Evolutionary conservation across 2,113 vertebrate species (phyloP), one percentile per base, ranked within the genome.

Genomic region (Perognathus longimembris): DNA sequence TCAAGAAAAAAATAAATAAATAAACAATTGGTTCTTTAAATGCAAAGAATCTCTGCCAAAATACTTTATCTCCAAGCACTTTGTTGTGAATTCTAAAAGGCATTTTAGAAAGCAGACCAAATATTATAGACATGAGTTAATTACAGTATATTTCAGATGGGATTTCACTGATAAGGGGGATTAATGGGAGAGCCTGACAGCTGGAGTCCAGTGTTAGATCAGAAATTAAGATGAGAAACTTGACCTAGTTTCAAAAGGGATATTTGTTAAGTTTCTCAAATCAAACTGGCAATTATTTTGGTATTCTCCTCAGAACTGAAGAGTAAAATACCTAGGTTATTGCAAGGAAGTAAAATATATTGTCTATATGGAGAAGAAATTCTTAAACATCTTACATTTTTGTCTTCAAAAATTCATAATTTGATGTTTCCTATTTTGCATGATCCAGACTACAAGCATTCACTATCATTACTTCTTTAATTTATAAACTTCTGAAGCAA

Each of bases 141-240:
- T 93, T 61, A 22, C 0, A 93, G 71, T 93, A 93, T 10, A 77
- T 91, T 95, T 96, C 93, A 90, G 64, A 92, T 89, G 26, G 74
- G 76, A 95, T 96, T 97, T 97, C 89, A 87, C 38, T 21, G 45
- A 90, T 20, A 50, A 2, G 64, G 87, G 34, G 92, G 85, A 96
- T 96, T 95, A 95, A 94, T 89, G 76, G 36, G 92, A 83, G 15
- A 91, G 42, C 7, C 88, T 91, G 59, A 89, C 78, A 96, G 82
- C 74, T 96, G 80, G 94, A 94, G 17, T 75, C 75, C 50, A 42
- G 67, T 92, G 40, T 82, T 91, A 92, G 3, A 4, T 70, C 21
- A 92, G 80, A 93, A 96, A 97, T 94, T 81, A 38, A 96, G 96
- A 88, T 75, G 71, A 94, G 45, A 45, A 85, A 81, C 59, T 88